These are phyloP conservation scores for Bufo bufo DNA, from an alignment of 2,113 vertebrate species.

Conservation along the genomic window DNA sequence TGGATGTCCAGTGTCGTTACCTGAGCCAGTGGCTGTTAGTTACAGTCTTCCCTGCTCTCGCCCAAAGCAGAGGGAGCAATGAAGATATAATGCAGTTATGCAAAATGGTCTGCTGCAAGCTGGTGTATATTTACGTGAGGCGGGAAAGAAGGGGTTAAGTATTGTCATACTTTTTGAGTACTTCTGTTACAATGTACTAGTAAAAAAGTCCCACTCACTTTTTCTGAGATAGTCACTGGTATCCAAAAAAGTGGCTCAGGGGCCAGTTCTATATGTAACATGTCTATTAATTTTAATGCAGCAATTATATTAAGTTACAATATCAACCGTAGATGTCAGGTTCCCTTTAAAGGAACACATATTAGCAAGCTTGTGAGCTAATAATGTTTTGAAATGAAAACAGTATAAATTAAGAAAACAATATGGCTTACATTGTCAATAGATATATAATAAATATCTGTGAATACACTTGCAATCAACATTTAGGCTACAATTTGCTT, in stretches of 20 bases:
- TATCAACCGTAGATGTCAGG: conserved; percentile 17
- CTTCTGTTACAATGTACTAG: too few relatives aligned
- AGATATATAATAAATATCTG: background rate
- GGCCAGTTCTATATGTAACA: background rate
- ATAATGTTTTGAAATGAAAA: background rate
- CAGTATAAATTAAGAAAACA: background rate
- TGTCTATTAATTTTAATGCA: conserved; percentile 7
- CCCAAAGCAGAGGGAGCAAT: too few relatives aligned
- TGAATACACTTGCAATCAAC: background rate
- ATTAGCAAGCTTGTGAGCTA: conserved; percentile 21
- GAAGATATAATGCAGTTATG: too few relatives aligned
- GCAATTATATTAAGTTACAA: conserved; percentile 8
- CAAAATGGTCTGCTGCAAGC: too few relatives aligned
- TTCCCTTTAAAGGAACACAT: background rate
- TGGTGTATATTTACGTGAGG: too few relatives aligned
- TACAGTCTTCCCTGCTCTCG: too few relatives aligned
- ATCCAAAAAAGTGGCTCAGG: background rate
- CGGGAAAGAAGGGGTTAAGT: too few relatives aligned
- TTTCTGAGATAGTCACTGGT: too few relatives aligned
- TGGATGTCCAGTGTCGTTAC: too few relatives aligned
- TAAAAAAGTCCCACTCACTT: too few relatives aligned
- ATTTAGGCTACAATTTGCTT: background rate
- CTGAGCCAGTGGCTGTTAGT: too few relatives aligned
- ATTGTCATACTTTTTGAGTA: too few relatives aligned
- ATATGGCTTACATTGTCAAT: background rate